Percentiles rank a stretch among this genome's conserved stretches.
Conservation (phyloP, 2,888 invertebrate species). For the Andrena marginata region DNA sequence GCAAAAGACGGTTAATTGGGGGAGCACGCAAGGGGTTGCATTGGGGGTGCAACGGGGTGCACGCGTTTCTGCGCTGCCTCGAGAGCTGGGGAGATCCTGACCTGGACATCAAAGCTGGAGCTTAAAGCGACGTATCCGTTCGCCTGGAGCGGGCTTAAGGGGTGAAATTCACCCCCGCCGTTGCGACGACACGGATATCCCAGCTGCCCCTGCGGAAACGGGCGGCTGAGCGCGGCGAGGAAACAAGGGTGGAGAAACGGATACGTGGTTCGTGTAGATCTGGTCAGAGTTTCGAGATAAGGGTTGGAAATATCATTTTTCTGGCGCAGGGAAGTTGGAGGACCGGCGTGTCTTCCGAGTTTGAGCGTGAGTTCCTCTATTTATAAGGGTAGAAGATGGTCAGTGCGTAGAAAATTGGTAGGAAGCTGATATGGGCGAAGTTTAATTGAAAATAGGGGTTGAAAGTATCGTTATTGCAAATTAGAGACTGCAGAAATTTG, state of each 20-base stretch:
- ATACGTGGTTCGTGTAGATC: slow-evolving; percentile 27
- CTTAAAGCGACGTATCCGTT: slow-evolving; percentile 72
- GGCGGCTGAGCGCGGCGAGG: slow-evolving; percentile 22
- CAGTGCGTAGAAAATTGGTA: too few relatives aligned
- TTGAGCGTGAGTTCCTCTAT: too few relatives aligned
- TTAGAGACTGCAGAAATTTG: too few relatives aligned
- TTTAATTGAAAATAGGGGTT: too few relatives aligned
- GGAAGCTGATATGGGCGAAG: too few relatives aligned
- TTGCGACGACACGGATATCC: slow-evolving; percentile 62
- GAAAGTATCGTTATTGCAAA: too few relatives aligned
- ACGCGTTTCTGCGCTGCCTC: slow-evolving; percentile 55
- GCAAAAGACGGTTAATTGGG: slow-evolving; percentile 77
- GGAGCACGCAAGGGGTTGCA: slow-evolving; percentile 49
- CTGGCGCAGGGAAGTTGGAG: too few relatives aligned
- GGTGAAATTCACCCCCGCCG: slow-evolving; percentile 63
- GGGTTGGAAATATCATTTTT: background rate
- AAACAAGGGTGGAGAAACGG: slow-evolving; percentile 35
- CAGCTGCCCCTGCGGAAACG: slow-evolving; percentile 55
- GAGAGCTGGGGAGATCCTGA: slow-evolving; percentile 70
- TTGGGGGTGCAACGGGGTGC: slow-evolving; percentile 58
- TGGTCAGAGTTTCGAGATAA: slow-evolving; percentile 1
- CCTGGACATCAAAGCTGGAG: slow-evolving; percentile 77
- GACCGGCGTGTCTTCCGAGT: too few relatives aligned
- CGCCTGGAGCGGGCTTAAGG: slow-evolving; percentile 68
- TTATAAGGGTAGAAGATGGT: too few relatives aligned